These are phyloP conservation scores for Dicycla oo DNA, from an alignment of 2,888 invertebrate genomes.

Conservation along the genomic window DNA sequence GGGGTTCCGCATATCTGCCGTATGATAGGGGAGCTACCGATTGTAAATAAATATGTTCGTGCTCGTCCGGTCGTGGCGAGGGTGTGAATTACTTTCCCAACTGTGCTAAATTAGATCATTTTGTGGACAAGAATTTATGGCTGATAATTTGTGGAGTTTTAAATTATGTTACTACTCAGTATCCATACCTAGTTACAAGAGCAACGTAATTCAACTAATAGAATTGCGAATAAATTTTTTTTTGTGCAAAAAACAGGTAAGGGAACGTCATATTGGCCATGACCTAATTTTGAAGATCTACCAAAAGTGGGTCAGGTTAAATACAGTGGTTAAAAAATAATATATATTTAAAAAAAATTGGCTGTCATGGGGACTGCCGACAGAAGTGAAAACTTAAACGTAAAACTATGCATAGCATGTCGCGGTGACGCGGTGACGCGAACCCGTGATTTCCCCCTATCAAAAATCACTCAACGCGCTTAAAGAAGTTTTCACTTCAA, in stretches of 20 bases:
- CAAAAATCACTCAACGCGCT: no score
- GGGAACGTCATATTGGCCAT: background rate
- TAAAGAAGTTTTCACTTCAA: no score
- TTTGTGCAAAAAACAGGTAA: background rate
- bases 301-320: no score
- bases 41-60: constrained; percentile 80
- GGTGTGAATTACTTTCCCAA: constrained; percentile 64
- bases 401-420: no score
- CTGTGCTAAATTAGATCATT: constrained; percentile 60
- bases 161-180: background rate
- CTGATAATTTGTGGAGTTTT: constrained; percentile 5
- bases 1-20: constrained; percentile 83
- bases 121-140: constrained; percentile 45
- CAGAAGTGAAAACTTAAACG: no score
- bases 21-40: constrained; percentile 77
- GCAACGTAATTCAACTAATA: background rate
- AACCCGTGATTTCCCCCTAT: no score
- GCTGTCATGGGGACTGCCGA: no score
- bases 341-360: no score
- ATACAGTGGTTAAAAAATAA: no score
- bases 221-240: background rate
- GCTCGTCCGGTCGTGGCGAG: constrained; percentile 67
- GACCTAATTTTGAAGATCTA: background rate
- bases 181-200: background rate
- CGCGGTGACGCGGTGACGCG: no score